These are phyloP conservation scores for Alces alces DNA, from an alignment of 2,113 vertebrate genomes.

Conservation along the genomic window DNA sequence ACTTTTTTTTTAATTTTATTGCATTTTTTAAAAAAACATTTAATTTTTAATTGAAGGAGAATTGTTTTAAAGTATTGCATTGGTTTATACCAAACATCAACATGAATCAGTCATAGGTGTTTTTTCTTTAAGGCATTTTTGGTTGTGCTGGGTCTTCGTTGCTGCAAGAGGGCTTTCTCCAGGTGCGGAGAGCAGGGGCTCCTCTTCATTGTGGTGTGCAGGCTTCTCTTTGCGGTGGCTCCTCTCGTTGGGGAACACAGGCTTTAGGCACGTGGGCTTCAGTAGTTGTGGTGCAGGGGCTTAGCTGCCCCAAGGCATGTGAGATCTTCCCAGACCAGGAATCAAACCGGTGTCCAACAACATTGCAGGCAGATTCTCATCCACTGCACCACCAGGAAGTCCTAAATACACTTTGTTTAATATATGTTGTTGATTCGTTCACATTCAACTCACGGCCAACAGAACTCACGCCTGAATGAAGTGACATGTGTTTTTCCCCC, in stretches of 20 bases:
- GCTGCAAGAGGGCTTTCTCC: background rate
- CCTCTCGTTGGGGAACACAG: fast-evolving
- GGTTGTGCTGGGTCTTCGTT: background rate
- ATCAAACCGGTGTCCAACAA: background rate
- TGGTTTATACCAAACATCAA: background rate
- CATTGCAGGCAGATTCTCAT: background rate
- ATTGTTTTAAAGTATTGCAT: background rate
- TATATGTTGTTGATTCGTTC: background rate
- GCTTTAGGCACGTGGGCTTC: background rate
- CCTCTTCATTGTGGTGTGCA: fast-evolving
- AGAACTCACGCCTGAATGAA: background rate
- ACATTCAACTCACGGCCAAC: fast-evolving
- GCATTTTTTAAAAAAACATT: background rate
- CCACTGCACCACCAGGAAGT: background rate
- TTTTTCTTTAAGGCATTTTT: background rate
- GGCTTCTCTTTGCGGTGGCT: background rate
- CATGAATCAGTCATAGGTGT: background rate
- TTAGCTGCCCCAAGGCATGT: background rate
- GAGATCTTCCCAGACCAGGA: background rate
- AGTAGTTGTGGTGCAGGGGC: background rate
- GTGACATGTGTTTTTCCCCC: background rate
- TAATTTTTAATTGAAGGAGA: background rate
- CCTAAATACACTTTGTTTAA: background rate
- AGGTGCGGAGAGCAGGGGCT: background rate
- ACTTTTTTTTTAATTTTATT: background rate